Base-by-base conservation (phyloP, 2,888 invertebrate species). In the Drosophila putrida region DNA sequence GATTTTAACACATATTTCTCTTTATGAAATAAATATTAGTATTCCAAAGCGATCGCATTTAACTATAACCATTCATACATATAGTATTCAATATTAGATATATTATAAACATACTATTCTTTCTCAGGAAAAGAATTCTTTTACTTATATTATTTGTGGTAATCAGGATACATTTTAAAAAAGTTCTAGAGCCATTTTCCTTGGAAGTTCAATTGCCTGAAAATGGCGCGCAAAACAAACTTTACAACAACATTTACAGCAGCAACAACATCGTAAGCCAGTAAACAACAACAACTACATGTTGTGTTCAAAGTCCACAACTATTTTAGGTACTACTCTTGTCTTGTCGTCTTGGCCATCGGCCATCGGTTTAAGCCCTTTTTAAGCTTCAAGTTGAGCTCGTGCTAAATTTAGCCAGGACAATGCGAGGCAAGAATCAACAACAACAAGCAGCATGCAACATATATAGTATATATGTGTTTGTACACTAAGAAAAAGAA, bases 371-470 rank as follows among this genome's bases (percentile, higher is more conserved):
- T 50, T 27, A 61, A 54, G 58, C 77, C 74, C 77, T 68, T 76
- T 59, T 31, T 20, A 38, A 66, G 74, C 62, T 39, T 41, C 35
- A 59, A 27, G 67, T 50, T 64, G 50, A 61, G 78, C 81, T 81
- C 78, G 82, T 80, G 79, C 79, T 82, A 82, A 80, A 80, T 81
- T 81, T 76, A 80, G 76, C 70, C 68, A 68, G 72, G 68, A 68
- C 73, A 53, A 60, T 53, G 47, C 39, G 25, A 20, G 58, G 36
- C 54, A 43, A 20, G 27, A 49, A 54, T 10, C 15, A 27, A 35
- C 47, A 27, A 35, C 47, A 53, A 58, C 53, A 53, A 20, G 10
- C 41, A 59, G 44, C 50, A 62, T 4, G 35, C 8, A 36, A 20
- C 20, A 20, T 20, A 20, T 20, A 2, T 20, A n/a, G 20, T 20